Evolutionary conservation across 92 coral and sea anemone species (phyloP), one percentile per base, ranked within the genome.

Genomic region (Paragorgia papillata): DNA sequence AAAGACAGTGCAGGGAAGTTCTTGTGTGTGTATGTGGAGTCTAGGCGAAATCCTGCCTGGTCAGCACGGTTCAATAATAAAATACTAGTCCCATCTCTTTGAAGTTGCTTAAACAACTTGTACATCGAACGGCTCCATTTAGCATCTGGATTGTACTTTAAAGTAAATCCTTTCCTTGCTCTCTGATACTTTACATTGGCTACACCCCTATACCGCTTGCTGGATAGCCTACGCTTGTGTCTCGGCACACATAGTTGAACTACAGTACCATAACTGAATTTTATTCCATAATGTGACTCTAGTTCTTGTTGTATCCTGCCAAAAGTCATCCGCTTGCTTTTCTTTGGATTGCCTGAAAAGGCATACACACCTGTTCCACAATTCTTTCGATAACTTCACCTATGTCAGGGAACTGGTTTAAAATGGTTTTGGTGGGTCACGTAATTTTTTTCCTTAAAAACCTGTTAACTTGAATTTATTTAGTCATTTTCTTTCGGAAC

Each of bases 11-110:
- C 62, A 28, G 82, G 77, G 22, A 49, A 59, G 59, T 26, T 82
- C 69, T 82, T 75, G 76, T 82, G 82, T 9, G 82, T 82, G 76
- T 75, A 82, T 8, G 82, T 82, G 53, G 86, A 82, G 51, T 82
- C 82, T 7, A 75, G 66, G 18, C 62, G 37, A 62, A 82, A 82
- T 2, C 82, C 77, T 1, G 82, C 86, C 56, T 82, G 86, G 53
- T 82, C 86, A 33, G 75, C 82, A 34, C 77, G 75, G 33, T 83
- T n/a, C n/a, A n/a, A n/a, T n/a, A n/a, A n/a, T n/a, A n/a, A n/a
- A n/a, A n/a, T n/a, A n/a, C n/a, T n/a, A n/a, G n/a, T n/a, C n/a
- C n/a, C n/a, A n/a, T n/a, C n/a, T n/a, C n/a, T n/a, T n/a, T n/a
- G n/a, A n/a, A n/a, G n/a, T n/a, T n/a, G n/a, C n/a, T n/a, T n/a